Conservation (phyloP, 1,140 invertebrate species). For the Meloidogyne chitwoodi region DNA sequence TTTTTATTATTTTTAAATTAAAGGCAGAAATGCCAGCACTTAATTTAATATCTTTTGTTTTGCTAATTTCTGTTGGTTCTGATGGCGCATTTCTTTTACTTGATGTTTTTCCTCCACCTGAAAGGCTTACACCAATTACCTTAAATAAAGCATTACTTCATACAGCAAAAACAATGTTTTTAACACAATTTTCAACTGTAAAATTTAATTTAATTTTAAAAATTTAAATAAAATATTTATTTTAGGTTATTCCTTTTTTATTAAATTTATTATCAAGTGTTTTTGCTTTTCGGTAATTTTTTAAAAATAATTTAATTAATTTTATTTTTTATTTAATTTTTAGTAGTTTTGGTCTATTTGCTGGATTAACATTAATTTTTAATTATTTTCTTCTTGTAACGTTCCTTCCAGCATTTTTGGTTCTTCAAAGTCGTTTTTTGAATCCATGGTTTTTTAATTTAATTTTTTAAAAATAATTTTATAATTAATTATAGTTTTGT, state of each 20-base stretch:
- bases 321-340: slow-evolving; percentile 8
- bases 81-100: slow-evolving; percentile 56
- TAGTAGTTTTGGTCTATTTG: slow-evolving; percentile 57
- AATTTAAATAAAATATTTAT: slow-evolving; percentile 29
- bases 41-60: slow-evolving; percentile 56
- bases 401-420: slow-evolving; percentile 51
- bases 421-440: slow-evolving; percentile 45
- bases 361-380: slow-evolving; percentile 52
- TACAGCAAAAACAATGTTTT: slow-evolving; percentile 54
- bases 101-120: slow-evolving; percentile 39
- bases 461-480: too few species aligned
- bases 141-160: slow-evolving; percentile 40
- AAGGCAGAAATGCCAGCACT: slow-evolving; percentile 52
- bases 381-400: slow-evolving; percentile 57
- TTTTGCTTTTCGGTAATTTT: slow-evolving; percentile 51
- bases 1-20: neutral
- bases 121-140: slow-evolving; percentile 32
- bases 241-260: slow-evolving; percentile 52
- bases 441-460: slow-evolving; percentile 24
- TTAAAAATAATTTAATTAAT: neutral
- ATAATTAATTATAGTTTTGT: neutral
- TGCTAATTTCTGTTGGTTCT: slow-evolving; percentile 54
- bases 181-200: slow-evolving; percentile 56
- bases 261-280: slow-evolving; percentile 54
- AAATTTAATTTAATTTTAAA: neutral